A percentile compares a stretch with the other conserved stretches of the same genome.
Evolutionary conservation across 2,113 vertebrate genomes (phyloP).

Genomic region (Microcebus griseorufus): DNA sequence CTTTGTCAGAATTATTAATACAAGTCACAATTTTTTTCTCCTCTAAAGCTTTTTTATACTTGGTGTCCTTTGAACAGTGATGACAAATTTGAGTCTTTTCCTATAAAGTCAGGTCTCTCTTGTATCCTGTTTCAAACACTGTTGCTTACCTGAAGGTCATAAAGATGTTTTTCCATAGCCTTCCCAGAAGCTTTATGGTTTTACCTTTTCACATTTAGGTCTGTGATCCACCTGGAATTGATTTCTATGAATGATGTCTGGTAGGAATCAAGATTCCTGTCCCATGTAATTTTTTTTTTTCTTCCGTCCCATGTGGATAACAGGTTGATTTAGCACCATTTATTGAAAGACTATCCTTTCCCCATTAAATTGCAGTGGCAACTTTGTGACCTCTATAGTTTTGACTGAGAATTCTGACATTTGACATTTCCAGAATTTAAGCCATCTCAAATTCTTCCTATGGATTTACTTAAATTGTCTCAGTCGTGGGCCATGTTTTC

Average conservation of each 20-base stretch:
- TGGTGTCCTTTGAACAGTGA: background rate
- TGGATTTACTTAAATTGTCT: background rate
- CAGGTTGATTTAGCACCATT: background rate
- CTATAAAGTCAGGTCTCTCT: background rate
- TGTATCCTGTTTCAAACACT: background rate
- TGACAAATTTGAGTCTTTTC: background rate
- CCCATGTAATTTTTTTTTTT: background rate
- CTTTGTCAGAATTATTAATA: background rate
- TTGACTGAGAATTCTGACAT: background rate
- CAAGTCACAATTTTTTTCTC: background rate
- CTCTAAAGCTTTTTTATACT: background rate
- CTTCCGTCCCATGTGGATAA: background rate
- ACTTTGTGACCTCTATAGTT: background rate
- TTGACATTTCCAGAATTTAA: background rate
- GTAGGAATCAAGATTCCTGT: background rate
- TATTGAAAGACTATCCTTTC: background rate
- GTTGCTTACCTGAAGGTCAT: background rate
- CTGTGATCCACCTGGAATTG: background rate
- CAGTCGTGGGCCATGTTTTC: background rate
- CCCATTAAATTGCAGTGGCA: background rate
- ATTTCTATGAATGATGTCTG: background rate
- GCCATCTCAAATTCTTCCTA: background rate
- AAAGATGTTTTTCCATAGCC: background rate
- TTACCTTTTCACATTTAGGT: background rate
- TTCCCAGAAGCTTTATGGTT: constrained; percentile 20